Base-by-base conservation (phyloP, 2,888 invertebrate genomes). In the Myopa testacea region DNA sequence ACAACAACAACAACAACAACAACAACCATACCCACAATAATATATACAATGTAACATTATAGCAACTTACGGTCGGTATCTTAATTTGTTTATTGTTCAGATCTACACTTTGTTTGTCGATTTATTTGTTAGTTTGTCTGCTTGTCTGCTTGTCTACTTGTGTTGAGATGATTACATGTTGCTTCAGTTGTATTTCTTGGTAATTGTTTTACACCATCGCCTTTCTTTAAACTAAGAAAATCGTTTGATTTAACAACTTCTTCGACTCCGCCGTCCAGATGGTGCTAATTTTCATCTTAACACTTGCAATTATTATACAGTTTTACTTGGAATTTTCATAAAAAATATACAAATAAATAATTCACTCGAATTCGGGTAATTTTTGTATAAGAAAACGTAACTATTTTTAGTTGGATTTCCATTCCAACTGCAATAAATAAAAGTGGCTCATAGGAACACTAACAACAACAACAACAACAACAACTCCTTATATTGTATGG, bases 61-160 rank as follows among this genome's bases (percentile, higher is more conserved):
- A 40, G 68, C 45, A 68, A 68, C n/a, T 50, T 19, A 16, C 68
- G 16, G 4, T 50, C 4, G 26, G n/a, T 45, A 40, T 50, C 77
- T 79, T 75, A 75, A 79, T 78, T 78, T 79, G 78, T 65, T 78
- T 76, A 78, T 70, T 40, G 69, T 19, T 63, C 14, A 1, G 4
- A 4, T 63, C 14, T 65, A 14, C 10, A 19, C 26, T 70, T 16
- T 37, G 62, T 58, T 38, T 68, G 12, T 40, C 40, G 52, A 12
- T 16, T 58, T n/a, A 6, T n/a, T 37, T 55, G 55, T 50, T 14
- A 34, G 52, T 70, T 52, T 52, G 70, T 26, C 16, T 26, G 58
- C 16, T 12, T 71, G 50, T 58, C 4, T 6, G 58, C 2, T 7
- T 12, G 26, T 68, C 8, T 37, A 37, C 4, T 16, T 71, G 70